Evolutionary conservation across 2,888 invertebrate genomes (phyloP).

Genomic region (Ophonus ardosiacus): DNA sequence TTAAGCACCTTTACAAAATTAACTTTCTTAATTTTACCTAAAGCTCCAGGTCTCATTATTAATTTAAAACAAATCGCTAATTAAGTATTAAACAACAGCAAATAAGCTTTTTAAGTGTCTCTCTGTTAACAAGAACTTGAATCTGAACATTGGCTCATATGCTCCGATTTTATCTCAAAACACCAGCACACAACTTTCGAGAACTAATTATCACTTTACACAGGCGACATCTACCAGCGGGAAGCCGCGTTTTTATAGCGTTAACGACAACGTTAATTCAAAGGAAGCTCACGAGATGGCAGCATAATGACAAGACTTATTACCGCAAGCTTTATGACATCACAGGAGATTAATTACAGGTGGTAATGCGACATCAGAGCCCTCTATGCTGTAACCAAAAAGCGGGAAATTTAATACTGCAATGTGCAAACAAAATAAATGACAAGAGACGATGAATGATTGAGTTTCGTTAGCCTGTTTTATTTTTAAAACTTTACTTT

Average conservation of each 20-base stretch:
- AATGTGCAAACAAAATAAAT: too few species aligned
- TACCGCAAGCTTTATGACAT: constrained; percentile 31
- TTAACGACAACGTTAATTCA: constrained; percentile 18
- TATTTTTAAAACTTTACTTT: too few species aligned
- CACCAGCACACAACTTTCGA: not conserved
- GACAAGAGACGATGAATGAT: too few species aligned
- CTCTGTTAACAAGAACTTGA: too few species aligned
- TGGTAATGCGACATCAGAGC: constrained; percentile 15
- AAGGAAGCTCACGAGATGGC: not conserved
- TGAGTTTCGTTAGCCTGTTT: too few species aligned
- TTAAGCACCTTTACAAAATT: too few species aligned
- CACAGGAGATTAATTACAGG: constrained; percentile 38
- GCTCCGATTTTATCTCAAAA: constrained; percentile 3
- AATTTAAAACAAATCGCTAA: too few species aligned
- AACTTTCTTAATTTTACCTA: too few species aligned
- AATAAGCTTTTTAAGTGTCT: too few species aligned
- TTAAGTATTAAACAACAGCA: too few species aligned
- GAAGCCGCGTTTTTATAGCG: not conserved
- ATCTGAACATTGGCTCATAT: not conserved
- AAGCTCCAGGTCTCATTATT: too few species aligned
- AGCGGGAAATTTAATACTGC: too few species aligned
- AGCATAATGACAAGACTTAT: constrained; percentile 37
- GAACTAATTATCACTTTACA: constrained; percentile 12
- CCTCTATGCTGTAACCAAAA: not conserved
- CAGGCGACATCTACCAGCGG: not conserved